A percentile compares a stretch with the other conserved stretches of the same genome.
Conservation (phyloP, 2,797 vertebrate genomes). For the Notolabrus celidotus region DNA sequence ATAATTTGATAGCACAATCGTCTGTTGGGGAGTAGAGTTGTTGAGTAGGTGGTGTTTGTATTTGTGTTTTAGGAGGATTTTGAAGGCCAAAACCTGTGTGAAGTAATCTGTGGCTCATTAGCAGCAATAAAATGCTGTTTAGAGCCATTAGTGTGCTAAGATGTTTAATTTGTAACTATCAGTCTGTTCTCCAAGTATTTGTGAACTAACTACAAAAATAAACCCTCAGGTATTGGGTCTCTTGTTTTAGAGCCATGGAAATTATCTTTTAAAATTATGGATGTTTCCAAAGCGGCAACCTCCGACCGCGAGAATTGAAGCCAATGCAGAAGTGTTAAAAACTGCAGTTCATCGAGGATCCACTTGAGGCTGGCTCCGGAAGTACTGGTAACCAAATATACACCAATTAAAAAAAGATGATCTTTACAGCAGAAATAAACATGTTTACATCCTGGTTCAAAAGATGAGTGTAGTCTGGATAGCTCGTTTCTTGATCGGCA, state of each 20-base stretch:
- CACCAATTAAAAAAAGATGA: no score
- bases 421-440: no score
- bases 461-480: no score
- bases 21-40: constrained; percentile 1
- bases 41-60: constrained; percentile 37
- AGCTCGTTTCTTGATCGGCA: no score
- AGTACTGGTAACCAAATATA: no score
- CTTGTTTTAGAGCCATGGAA: background rate
- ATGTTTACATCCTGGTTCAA: no score
- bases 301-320: no score
- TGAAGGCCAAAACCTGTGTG: constrained; percentile 30
- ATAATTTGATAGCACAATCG: background rate
- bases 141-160: constrained; percentile 1
- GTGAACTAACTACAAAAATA: background rate
- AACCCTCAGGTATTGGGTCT: no score
- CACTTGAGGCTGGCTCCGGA: no score
- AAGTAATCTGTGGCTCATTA: constrained; percentile 43
- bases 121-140: constrained; percentile 20
- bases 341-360: no score
- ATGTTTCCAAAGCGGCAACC: no score
- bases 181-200: background rate
- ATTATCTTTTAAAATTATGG: background rate
- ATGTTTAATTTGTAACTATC: constrained; percentile 7
- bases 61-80: constrained; percentile 6
- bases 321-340: no score